Evolutionary conservation across 2,797 vertebrate species (phyloP).

Genomic region (Percopsis omiscomaycus): DNA sequence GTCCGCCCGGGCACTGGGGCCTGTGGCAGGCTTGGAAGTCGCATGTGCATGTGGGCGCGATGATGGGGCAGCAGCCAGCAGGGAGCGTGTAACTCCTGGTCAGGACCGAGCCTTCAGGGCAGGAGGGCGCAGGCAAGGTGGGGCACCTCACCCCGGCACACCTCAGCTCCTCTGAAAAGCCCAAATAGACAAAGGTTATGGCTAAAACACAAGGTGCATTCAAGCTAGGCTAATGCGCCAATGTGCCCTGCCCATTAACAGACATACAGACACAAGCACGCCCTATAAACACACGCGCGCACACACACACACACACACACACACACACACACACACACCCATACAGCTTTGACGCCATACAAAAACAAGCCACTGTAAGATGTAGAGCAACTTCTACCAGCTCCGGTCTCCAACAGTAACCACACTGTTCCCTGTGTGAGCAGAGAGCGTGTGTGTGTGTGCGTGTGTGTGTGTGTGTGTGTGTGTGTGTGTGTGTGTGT

Average conservation of each 20-base stretch:
- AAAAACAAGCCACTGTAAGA: slow-evolving; percentile 20
- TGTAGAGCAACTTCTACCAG: slow-evolving; percentile 4
- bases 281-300: not conserved
- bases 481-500: slow-evolving; percentile 12
- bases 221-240: too few relatives aligned
- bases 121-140: slow-evolving; percentile 58
- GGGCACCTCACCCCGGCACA: slow-evolving; percentile 75
- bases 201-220: not conserved
- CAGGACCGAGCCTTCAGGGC: slow-evolving; percentile 75
- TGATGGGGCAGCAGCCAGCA: slow-evolving; percentile 75
- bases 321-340: slow-evolving; percentile 10
- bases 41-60: slow-evolving; percentile 75
- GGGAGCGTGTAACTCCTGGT: slow-evolving; percentile 75
- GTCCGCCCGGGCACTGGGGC: slow-evolving; percentile 69
- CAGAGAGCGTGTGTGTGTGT: not conserved
- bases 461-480: slow-evolving; percentile 12
- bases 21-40: slow-evolving; percentile 65
- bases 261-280: not conserved
- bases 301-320: slow-evolving; percentile 8
- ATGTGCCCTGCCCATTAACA: not conserved
- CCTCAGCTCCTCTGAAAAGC: slow-evolving; percentile 72
- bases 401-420: slow-evolving; percentile 26
- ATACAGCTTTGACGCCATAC: slow-evolving; percentile 1
- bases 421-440: slow-evolving; percentile 31
- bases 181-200: slow-evolving; percentile 23